Conservation (phyloP, 2,797 vertebrate genomes). For the Falco berigora region DNA sequence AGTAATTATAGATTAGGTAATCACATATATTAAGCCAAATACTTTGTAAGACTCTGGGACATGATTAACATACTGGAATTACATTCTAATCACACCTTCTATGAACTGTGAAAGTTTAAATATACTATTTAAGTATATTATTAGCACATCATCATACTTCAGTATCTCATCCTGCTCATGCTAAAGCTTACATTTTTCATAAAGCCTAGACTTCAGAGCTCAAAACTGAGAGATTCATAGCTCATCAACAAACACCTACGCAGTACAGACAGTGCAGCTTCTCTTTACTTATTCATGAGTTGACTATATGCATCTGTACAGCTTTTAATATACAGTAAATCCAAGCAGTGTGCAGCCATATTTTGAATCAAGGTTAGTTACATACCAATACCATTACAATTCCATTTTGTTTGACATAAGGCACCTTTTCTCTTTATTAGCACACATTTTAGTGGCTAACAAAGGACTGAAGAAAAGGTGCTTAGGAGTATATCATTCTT, state of each 20-base stretch:
- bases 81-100: background rate
- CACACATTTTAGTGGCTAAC: background rate
- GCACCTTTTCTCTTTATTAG: background rate
- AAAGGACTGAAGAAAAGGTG: background rate
- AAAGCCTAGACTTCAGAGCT: background rate
- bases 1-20: background rate
- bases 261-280: background rate
- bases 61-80: background rate
- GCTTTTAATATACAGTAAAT: background rate
- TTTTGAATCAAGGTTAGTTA: background rate
- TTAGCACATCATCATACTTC: background rate
- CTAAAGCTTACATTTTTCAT: background rate
- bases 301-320: background rate
- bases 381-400: background rate
- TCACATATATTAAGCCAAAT: background rate
- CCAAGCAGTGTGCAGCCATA: background rate
- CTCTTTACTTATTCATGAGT: background rate
- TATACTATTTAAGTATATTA: background rate
- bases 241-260: background rate
- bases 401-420: background rate
- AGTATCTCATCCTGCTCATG: background rate
- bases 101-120: background rate
- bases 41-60: background rate
- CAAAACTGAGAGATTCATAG: background rate
- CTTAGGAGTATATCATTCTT: background rate